Evolutionary conservation across 1,140 invertebrate genomes (phyloP).

Genomic region (Centruroides sculpturatus): DNA sequence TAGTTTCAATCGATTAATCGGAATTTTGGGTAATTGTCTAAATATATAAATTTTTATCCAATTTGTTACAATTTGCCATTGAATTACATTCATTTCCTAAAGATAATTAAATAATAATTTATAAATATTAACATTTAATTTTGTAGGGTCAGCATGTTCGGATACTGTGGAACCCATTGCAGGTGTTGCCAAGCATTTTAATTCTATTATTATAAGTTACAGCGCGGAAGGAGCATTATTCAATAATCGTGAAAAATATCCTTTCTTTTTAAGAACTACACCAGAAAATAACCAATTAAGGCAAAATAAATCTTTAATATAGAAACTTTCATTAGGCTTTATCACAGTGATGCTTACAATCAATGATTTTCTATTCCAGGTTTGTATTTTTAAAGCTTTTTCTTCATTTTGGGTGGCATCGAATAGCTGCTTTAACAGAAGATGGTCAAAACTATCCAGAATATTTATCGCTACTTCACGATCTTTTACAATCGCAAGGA

Average conservation of each 20-base stretch:
- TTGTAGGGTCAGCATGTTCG: conserved; percentile 57
- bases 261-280: conserved; percentile 69
- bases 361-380: conserved; percentile 22
- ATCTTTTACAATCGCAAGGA: conserved; percentile 41
- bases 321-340: too few relatives aligned
- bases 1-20: conserved; percentile 41
- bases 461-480: conserved; percentile 55
- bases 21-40: conserved; percentile 43
- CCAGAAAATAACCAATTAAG: conserved; percentile 60
- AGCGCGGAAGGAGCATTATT: conserved; percentile 59
- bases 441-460: conserved; percentile 66
- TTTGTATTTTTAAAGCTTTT: conserved; percentile 52
- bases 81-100: too few relatives aligned
- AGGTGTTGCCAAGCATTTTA: conserved; percentile 60
- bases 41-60: too few relatives aligned
- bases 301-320: conserved; percentile 25
- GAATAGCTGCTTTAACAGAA: conserved; percentile 57
- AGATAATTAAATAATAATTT: too few relatives aligned
- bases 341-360: too few relatives aligned
- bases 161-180: conserved; percentile 69
- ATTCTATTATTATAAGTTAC: conserved; percentile 62
- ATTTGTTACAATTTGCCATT: too few relatives aligned
- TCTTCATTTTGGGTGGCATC: conserved; percentile 47
- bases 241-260: conserved; percentile 52
- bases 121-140: background rate